Evolutionary conservation across 2,113 vertebrate genomes (phyloP).

Genomic region (Eleginops maclovinus): DNA sequence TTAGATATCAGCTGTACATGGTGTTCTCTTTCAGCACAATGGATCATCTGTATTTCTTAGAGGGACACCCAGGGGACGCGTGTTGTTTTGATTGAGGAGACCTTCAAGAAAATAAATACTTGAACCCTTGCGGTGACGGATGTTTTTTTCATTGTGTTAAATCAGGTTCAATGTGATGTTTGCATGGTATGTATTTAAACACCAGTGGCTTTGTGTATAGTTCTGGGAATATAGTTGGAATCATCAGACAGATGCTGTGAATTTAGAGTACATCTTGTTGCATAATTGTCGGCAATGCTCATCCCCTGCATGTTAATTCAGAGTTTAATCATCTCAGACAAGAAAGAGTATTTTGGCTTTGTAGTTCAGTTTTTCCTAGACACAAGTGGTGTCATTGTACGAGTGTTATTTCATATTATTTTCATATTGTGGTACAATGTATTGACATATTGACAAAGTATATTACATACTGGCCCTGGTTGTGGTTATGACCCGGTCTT

Average conservation of each 20-base stretch:
- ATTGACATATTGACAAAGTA: neutral
- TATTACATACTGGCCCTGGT: neutral
- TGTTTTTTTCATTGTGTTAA: slow-evolving; percentile 10
- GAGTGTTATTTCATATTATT: neutral
- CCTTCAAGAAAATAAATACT: slow-evolving; percentile 38
- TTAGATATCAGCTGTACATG: slow-evolving; percentile 52
- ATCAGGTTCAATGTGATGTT: neutral
- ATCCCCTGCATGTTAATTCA: neutral
- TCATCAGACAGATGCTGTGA: slow-evolving; percentile 11
- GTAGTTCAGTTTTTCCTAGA: neutral
- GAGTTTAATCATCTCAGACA: slow-evolving; percentile 15
- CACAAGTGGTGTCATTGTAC: neutral
- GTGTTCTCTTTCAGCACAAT: slow-evolving; percentile 44
- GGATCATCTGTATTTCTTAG: slow-evolving; percentile 35
- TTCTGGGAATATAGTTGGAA: neutral
- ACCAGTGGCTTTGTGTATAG: slow-evolving; percentile 9
- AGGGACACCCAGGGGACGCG: neutral
- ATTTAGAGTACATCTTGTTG: slow-evolving; percentile 14
- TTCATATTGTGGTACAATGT: neutral
- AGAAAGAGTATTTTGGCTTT: slow-evolving; percentile 7
- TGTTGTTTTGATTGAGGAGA: slow-evolving; percentile 29
- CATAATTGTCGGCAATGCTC: neutral
- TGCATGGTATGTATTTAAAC: slow-evolving; percentile 13
- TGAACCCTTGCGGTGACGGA: slow-evolving; percentile 19
- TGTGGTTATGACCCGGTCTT: neutral